Conservation (phyloP, 53 echinoderm and acorn worm species). For the Temnopleurus reevesii region DNA sequence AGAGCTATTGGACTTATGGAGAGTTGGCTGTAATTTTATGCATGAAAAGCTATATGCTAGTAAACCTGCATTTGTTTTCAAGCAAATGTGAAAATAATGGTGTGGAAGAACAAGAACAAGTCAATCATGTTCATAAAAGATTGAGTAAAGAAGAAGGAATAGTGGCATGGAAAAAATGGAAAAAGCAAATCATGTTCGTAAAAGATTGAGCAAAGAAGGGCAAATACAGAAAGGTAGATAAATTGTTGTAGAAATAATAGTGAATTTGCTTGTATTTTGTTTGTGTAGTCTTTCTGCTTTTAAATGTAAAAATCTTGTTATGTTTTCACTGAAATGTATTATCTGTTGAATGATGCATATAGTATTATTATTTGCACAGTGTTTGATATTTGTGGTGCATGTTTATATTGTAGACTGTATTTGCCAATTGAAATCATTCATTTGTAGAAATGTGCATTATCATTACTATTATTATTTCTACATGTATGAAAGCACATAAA, state of each 20-base stretch:
- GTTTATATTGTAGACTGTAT: slow-evolving; percentile 22
- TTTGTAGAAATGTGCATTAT: slow-evolving; percentile 31
- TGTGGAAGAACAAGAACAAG: no score
- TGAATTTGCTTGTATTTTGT: background rate
- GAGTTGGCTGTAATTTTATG: no score
- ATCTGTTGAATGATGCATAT: slow-evolving; percentile 7
- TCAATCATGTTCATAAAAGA: background rate
- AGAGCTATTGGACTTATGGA: no score
- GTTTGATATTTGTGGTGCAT: slow-evolving; percentile 37
- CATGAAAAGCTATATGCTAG: no score
- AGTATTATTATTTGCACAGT: slow-evolving; percentile 17
- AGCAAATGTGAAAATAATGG: no score
- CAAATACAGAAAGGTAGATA: background rate
- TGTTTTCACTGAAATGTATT: slow-evolving; percentile 16
- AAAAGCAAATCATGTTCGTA: background rate
- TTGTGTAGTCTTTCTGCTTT: slow-evolving; percentile 12
- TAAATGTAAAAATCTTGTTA: slow-evolving; percentile 4
- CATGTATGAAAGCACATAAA: background rate
- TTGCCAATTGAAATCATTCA: slow-evolving; percentile 28
- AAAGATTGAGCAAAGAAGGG: background rate
- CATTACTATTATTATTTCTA: no score
- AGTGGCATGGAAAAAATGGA: background rate
- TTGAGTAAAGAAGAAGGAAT: background rate
- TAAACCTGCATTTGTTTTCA: no score
- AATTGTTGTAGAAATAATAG: background rate